Evolutionary conservation across 2,797 vertebrate genomes (phyloP).

Genomic region (Sarcoramphus papa): DNA sequence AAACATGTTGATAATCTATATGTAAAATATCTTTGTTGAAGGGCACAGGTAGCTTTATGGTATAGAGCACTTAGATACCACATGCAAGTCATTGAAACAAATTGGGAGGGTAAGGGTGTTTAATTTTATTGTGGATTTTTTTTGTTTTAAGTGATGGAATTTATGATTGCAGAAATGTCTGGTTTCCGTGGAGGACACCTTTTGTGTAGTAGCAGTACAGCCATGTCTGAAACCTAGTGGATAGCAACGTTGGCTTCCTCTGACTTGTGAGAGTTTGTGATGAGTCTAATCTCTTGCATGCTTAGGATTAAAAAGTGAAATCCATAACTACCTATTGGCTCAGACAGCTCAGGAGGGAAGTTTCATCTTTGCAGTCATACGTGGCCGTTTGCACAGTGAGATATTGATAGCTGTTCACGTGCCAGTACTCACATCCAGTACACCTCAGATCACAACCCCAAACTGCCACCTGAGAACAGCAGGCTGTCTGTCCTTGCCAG

Average conservation of each 20-base stretch:
- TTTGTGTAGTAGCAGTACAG: not conserved
- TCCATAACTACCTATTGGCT: not conserved
- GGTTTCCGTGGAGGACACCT: not conserved
- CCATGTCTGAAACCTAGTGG: not conserved
- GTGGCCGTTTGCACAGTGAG: not conserved
- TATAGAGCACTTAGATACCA: not conserved
- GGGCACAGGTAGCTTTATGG: not conserved
- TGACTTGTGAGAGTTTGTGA: not conserved
- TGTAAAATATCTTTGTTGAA: slow-evolving; percentile 23
- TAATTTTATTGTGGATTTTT: not conserved
- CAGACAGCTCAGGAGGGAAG: not conserved
- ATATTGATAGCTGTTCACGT: rapidly evolving
- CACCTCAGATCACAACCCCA: not conserved
- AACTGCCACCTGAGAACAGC: not conserved
- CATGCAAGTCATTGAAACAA: not conserved
- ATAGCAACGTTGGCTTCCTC: not conserved
- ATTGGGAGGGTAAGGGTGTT: not conserved
- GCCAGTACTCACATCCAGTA: no score
- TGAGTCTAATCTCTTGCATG: not conserved
- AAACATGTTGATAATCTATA: slow-evolving; percentile 57
- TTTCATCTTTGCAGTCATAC: not conserved
- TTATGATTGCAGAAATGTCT: not conserved
- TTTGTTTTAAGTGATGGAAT: not conserved
- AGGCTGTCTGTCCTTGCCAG: not conserved
- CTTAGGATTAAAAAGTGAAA: not conserved